Evolutionary conservation across 2,888 invertebrate species (phyloP), one percentile per base, ranked within the genome.

Genomic region (Drosophila kambysellisi): DNA sequence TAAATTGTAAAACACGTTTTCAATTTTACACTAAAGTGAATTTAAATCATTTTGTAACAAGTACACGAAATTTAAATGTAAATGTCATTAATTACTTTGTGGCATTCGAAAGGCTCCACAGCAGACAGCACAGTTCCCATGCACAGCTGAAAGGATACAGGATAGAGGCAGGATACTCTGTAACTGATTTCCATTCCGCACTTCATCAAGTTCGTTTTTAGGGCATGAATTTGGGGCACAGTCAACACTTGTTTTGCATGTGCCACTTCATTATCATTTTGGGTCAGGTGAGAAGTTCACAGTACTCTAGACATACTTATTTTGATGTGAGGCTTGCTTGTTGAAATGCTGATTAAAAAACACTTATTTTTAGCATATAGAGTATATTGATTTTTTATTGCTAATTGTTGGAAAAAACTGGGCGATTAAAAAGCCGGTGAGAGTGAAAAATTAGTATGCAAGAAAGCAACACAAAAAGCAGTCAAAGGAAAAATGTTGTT

Each of bases 1-100:
- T 63, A 43, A 83, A 82, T 72, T 65, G 79, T 9, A 68, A 88
- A 87, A 89, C 87, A 51, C 56, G 89, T 87, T 87, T 89, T 46
- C 41, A 61, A 70, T 60, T 79, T 58, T 51, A 83, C 83, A 75
- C 48, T 64, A 62, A 81, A 88, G 70, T 72, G 78, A 85, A 76
- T 85, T 87, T 78, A 87, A 87, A 83, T 84, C 81, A 76, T 85
- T 75, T 83, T 35, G 53, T 76, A 84, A 88, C 75, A 75, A 69
- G 77, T 48, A 43, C 51, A 71, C 35, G 30, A 67, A 74, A 83
- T 87, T 84, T 76, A 76, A 89, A 87, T 88, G 74, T 52, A 69
- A 81, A 79, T 71, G 74, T 85, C 87, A 87, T 87, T 87, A 89
- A 77, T 82, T 75, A 77, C 54, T 41, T 46, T 17, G 30, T 20